Evolutionary conservation across 2,113 vertebrate species (phyloP).

Genomic region (Larimichthys crocea): DNA sequence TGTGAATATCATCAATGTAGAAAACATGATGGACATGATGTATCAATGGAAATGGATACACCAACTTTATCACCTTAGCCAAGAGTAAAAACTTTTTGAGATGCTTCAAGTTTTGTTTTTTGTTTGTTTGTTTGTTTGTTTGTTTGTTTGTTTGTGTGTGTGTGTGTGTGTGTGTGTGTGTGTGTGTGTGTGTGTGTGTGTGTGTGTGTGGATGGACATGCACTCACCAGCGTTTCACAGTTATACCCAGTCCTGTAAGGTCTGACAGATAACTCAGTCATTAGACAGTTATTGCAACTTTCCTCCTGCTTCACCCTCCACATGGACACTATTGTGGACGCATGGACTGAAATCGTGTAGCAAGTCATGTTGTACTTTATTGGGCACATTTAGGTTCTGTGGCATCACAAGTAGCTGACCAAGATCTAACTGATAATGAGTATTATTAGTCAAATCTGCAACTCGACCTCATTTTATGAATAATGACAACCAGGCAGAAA

Average conservation of each 20-base stretch:
- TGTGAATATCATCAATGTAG: not conserved
- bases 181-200: too few relatives aligned
- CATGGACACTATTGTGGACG: not conserved
- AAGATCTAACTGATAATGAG: not conserved
- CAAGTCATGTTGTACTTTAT: not conserved
- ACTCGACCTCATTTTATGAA: not conserved
- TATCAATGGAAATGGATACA: not conserved
- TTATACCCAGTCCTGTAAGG: not conserved
- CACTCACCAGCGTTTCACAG: not conserved
- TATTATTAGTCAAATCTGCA: not conserved
- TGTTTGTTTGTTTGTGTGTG: slow-evolving; percentile 17
- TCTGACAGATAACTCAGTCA: not conserved
- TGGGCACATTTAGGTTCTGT: not conserved
- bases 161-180: slow-evolving; percentile 22
- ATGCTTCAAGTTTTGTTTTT: not conserved
- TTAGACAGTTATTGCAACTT: not conserved
- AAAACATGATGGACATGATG: not conserved
- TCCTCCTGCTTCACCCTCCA: not conserved
- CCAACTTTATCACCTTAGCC: too few relatives aligned
- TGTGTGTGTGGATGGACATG: not conserved
- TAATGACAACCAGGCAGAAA: not conserved
- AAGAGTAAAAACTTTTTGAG: not conserved
- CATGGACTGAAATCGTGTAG: not conserved
- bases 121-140: not conserved
- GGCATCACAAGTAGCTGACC: not conserved